A percentile compares a stretch with the other conserved stretches of the same genome.
These are phyloP conservation scores for Austrolebias charrua DNA, from an alignment of 2,797 vertebrate species.

Conservation along the genomic window DNA sequence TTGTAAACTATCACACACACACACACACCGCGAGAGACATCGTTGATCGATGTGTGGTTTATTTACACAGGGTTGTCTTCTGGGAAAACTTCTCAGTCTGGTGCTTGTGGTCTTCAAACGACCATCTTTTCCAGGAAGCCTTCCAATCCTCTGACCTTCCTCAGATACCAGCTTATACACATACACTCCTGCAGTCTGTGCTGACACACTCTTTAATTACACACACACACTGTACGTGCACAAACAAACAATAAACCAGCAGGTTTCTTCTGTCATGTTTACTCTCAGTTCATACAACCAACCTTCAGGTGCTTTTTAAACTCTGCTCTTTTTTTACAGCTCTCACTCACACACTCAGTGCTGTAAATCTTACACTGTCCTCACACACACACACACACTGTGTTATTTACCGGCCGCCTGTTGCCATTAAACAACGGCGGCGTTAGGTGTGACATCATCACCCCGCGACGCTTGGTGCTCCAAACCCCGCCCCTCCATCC, in stretches of 20 bases:
- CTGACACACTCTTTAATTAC: constrained; percentile 14
- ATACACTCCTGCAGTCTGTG: constrained; percentile 55
- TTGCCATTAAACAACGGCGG: constrained; percentile 53
- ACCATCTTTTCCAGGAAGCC: constrained; percentile 66
- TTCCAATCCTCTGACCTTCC: constrained; percentile 67
- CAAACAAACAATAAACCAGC: constrained; percentile 69
- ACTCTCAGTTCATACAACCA: constrained; percentile 72
- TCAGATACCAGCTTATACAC: constrained; percentile 67
- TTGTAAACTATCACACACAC: constrained; percentile 2
- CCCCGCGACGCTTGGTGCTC: constrained; percentile 62
- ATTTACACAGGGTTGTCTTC: constrained; percentile 62
- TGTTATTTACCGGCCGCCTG: constrained; percentile 63
- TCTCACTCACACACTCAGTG: constrained; percentile 44
- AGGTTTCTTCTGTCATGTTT: constrained; percentile 68
- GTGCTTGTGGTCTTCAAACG: constrained; percentile 68
- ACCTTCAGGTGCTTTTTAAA: constrained; percentile 78
- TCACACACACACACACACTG: constrained; percentile 62
- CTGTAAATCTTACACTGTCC: constrained; percentile 30
- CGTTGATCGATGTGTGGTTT: constrained; percentile 10
- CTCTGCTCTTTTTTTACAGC: constrained; percentile 75
- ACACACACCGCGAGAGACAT: constrained; percentile 1
- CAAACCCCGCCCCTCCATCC: constrained; percentile 4
- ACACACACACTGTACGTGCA: constrained; percentile 12
- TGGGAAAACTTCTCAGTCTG: constrained; percentile 63
- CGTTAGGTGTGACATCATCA: constrained; percentile 61